Evolutionary conservation across 1,140 invertebrate genomes (phyloP), one percentile per base, ranked within the genome.

Genomic region (Spodoptera frugiperda): DNA sequence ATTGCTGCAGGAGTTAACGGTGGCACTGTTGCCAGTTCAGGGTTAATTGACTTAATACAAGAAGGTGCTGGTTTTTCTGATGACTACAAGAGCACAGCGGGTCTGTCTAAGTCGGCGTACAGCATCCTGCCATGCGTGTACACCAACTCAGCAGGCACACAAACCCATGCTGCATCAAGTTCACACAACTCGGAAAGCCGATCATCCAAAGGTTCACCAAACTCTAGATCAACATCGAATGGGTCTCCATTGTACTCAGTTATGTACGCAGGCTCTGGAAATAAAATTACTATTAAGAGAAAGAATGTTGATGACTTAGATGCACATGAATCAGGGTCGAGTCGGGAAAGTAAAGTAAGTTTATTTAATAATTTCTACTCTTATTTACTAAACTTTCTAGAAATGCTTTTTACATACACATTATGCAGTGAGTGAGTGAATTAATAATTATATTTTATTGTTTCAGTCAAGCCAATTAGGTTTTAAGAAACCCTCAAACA

Each of bases 211-310:
- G 87, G 87, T 79, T 92, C 93, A 3, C 93, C 95, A 73, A 93
- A 94, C 79, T 95, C 95, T 79, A 95, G 94, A 90, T 94, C 94
- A 65, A 94, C 96, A 21, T 95, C 95, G 55, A 96, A 96, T 93
- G 96, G 96, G 74, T 95, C 96, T 53, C 96, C 96, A 49, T 95
- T 97, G 83, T 97, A 97, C 91, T 97, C 97, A 81, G 96, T 97
- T 54, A 96, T 97, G 95, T 97, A 97, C 92, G 96, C 96, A 78
- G 96, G 96, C 17, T 96, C 96, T 79, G 97, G 96, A 77, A 97
- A 97, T 88, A 97, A 97, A 95, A 97, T 97, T 85, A 97, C 97
- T 39, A 97, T 97, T 80, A 97, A 97, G 92, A 94, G 97, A 80
- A 97, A 97, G 95, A 95, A 96, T 57, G 94, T 96, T 67, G 95